These are phyloP conservation scores for Entomobrya multifasciata DNA, from an alignment of 2,888 invertebrate genomes.

Conservation along the genomic window DNA sequence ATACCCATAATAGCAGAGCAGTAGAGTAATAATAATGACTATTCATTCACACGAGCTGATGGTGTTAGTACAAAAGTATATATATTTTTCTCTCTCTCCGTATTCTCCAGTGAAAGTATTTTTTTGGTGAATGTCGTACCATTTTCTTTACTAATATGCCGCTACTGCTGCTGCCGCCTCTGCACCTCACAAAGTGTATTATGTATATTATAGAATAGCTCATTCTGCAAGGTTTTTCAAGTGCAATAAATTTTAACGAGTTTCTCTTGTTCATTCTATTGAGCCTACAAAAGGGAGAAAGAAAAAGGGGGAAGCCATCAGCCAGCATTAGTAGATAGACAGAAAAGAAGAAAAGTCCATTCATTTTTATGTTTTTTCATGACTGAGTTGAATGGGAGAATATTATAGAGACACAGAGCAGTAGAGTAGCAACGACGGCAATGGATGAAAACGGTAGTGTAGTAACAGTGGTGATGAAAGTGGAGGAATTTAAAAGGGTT, in stretches of 20 bases:
- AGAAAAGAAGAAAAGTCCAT: conserved; percentile 46
- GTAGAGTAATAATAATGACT: conserved; percentile 6
- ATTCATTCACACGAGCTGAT: not conserved
- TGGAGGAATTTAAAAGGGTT: not conserved
- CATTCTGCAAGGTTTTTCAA: conserved; percentile 31
- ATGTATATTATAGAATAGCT: not conserved
- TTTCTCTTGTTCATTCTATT: conserved; percentile 58
- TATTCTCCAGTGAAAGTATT: not conserved
- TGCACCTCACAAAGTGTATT: no score
- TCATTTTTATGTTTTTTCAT: conserved; percentile 60
- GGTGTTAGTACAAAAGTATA: not conserved
- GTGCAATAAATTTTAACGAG: conserved; percentile 69
- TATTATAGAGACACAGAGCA: not conserved
- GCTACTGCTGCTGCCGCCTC: not conserved
- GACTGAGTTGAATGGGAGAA: not conserved
- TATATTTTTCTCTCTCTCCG: no score
- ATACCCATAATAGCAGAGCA: not conserved
- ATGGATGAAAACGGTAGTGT: no score
- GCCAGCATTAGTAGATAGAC: not conserved
- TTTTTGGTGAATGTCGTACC: not conserved
- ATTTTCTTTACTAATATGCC: not conserved
- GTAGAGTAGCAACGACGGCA: no score
- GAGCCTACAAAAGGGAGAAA: not conserved
- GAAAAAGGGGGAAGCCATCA: not conserved
- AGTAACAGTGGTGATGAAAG: not conserved